These are phyloP conservation scores for Sylvietta virens DNA, from an alignment of 2,113 vertebrate genomes.

Conservation along the genomic window DNA sequence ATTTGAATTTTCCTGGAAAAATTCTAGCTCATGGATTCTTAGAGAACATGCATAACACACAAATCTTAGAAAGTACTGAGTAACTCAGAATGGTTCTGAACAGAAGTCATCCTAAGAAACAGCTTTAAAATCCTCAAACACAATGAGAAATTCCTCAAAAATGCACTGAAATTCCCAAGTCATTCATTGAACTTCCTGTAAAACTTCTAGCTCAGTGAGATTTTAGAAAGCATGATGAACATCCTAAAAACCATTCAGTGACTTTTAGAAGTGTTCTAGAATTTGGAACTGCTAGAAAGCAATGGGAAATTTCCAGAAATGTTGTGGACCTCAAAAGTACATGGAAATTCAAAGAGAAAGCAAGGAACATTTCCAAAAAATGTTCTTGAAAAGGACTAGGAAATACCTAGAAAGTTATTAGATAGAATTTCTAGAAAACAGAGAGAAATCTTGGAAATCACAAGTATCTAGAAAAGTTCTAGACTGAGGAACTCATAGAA, in stretches of 20 bases:
- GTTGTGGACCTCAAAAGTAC: background rate
- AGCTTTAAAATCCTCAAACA: background rate
- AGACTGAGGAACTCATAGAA: background rate
- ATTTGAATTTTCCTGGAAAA: background rate
- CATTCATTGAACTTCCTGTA: background rate
- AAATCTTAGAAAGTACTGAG: background rate
- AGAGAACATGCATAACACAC: background rate
- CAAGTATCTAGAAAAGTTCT: background rate
- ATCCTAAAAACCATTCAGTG: background rate
- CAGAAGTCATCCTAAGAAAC: background rate
- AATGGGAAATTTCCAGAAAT: background rate
- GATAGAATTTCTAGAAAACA: background rate
- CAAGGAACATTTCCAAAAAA: rapidly evolving
- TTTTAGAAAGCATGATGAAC: background rate
- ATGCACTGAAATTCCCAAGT: background rate
- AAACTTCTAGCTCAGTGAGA: background rate
- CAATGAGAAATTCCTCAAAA: background rate
- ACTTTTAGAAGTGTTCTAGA: background rate
- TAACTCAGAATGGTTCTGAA: background rate
- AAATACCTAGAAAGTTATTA: background rate
- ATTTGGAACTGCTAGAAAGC: background rate
- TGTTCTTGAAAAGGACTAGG: background rate
- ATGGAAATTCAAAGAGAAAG: background rate
- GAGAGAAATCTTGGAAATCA: background rate
- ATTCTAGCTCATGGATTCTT: background rate